A percentile compares a stretch with the other conserved stretches of the same genome.
phyloP scores from a whole-genome alignment of 2,797 vertebrate genomes.

The Poeciliopsis paucimaculata region DNA sequence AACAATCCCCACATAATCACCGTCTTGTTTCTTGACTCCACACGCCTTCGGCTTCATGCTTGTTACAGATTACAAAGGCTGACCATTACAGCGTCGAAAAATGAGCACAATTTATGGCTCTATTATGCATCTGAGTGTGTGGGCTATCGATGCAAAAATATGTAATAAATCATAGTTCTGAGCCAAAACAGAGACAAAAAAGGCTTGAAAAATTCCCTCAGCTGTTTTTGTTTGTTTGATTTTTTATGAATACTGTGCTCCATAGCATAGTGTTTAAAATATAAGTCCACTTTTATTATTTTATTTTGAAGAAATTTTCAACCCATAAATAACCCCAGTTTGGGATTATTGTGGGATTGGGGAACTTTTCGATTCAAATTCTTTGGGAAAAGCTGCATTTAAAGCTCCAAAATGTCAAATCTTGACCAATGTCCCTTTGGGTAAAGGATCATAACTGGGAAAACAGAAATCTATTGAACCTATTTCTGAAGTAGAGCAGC shows the following conservation, averaged over 20 bases:
- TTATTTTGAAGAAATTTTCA: conserved; percentile 1
- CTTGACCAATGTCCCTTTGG: background rate
- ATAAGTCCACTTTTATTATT: background rate
- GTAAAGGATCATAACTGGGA: background rate
- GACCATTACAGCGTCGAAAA: conserved; percentile 25
- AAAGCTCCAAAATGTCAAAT: background rate
- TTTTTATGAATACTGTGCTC: background rate
- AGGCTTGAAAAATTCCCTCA: conserved; percentile 21
- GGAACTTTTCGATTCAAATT: conserved; percentile 7
- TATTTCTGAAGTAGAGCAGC: background rate
- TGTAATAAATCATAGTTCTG: conserved; percentile 33
- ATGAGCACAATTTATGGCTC: conserved; percentile 8
- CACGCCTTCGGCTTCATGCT: conserved; percentile 20
- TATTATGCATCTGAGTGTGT: conserved; percentile 25
- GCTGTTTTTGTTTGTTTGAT: background rate
- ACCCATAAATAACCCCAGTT: conserved; percentile 1
- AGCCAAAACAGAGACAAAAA: conserved; percentile 20
- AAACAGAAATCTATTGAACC: background rate
- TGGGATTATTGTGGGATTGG: background rate
- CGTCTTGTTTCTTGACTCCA: conserved; percentile 43
- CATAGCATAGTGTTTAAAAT: background rate
- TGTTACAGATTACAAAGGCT: conserved; percentile 32
- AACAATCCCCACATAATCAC: conserved; percentile 56
- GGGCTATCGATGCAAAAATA: conserved; percentile 22
- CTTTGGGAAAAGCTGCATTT: background rate